Evolutionary conservation across 2,797 vertebrate species (phyloP).

Genomic region (Myotis daubentonii): DNA sequence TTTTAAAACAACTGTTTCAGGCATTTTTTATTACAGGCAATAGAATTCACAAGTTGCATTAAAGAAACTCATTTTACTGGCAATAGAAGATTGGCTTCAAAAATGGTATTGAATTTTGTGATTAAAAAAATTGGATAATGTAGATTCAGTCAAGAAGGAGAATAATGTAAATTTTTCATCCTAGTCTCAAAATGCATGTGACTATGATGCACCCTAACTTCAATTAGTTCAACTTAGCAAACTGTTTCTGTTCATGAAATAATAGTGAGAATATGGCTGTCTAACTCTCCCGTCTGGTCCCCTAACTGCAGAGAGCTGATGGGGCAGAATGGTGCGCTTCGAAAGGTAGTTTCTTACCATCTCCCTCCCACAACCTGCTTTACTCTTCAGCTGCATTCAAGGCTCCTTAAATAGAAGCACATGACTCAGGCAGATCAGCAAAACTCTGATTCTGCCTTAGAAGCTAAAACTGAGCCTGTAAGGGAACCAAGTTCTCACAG

Average conservation of each 20-base stretch:
- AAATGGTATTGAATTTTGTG: background rate
- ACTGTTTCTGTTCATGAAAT: background rate
- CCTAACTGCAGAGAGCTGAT: background rate
- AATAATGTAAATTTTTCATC: background rate
- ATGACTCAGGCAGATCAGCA: background rate
- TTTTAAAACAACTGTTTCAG: slow-evolving; percentile 20
- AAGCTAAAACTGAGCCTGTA: slow-evolving; percentile 31
- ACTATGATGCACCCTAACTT: background rate
- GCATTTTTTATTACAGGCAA: background rate
- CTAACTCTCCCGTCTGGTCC: background rate
- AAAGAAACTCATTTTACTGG: background rate
- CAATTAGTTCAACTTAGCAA: background rate
- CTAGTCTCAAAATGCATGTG: background rate
- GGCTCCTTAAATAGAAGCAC: slow-evolving; percentile 44
- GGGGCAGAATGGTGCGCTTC: background rate
- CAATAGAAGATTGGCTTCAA: background rate
- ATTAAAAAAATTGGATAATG: background rate
- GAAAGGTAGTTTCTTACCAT: background rate
- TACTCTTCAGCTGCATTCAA: background rate
- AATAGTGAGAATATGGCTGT: background rate
- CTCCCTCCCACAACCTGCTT: background rate
- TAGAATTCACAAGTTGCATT: background rate
- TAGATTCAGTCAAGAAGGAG: background rate
- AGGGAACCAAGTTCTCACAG: background rate
- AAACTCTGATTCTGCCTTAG: slow-evolving; percentile 5